Percentiles rank a stretch among this genome's conserved stretches.
These are phyloP conservation scores for Taphrorychus bicolor DNA, from an alignment of 2,888 invertebrate genomes.

Conservation along the genomic window DNA sequence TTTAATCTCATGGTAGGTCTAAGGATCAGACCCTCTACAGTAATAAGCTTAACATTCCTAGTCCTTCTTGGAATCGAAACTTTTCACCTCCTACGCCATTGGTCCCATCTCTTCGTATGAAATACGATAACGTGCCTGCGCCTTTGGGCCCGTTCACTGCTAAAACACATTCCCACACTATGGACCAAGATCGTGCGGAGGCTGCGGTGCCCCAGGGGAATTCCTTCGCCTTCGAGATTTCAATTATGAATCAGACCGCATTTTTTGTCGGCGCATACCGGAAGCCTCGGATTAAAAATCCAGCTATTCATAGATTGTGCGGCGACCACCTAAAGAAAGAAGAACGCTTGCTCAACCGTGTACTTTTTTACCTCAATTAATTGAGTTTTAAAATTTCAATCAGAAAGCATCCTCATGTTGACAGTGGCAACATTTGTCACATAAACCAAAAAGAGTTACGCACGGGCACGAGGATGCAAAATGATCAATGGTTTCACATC, in stretches of 20 bases:
- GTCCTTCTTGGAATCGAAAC: background rate
- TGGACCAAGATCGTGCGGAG: slow-evolving; percentile 43
- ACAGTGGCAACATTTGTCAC: background rate
- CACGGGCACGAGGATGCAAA: background rate
- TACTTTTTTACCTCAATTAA: no score
- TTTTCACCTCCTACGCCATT: slow-evolving; percentile 35
- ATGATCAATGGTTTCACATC: background rate
- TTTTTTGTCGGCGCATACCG: slow-evolving; percentile 38
- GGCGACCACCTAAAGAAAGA: background rate
- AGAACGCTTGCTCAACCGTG: no score
- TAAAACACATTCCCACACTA: slow-evolving; percentile 38
- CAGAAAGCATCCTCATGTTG: no score
- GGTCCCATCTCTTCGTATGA: slow-evolving; percentile 34
- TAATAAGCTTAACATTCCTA: no score
- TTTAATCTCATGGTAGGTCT: no score
- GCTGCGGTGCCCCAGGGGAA: slow-evolving; percentile 43
- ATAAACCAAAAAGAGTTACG: background rate
- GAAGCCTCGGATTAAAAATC: slow-evolving; percentile 37
- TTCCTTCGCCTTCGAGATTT: slow-evolving; percentile 42
- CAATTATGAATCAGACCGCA: slow-evolving; percentile 42
- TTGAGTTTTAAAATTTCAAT: no score
- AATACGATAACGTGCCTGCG: slow-evolving; percentile 36
- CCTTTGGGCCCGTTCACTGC: slow-evolving; percentile 25
- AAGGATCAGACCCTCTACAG: no score
- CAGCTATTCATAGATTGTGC: slow-evolving; percentile 37